Evolutionary conservation across 2,888 invertebrate species (phyloP).

Genomic region (Mythimna vitellina): DNA sequence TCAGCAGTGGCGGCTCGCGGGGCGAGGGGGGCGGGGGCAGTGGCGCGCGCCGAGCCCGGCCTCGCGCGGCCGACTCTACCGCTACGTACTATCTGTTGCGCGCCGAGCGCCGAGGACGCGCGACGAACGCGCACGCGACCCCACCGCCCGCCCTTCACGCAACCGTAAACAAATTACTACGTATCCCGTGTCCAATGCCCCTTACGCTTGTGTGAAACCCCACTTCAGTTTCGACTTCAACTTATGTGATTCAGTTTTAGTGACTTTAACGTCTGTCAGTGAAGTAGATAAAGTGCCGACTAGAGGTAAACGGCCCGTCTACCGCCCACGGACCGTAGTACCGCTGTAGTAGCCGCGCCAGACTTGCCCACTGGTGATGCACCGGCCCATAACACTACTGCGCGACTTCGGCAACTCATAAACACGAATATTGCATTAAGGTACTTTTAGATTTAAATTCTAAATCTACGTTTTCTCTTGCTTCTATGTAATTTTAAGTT

Average conservation of each 20-base stretch:
- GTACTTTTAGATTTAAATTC: constrained; percentile 44
- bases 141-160: constrained; percentile 77
- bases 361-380: constrained; percentile 78
- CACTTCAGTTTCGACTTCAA: constrained; percentile 61
- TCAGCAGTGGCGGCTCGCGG: constrained; percentile 75
- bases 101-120: constrained; percentile 86
- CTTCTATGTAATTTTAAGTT: neutral
- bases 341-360: constrained; percentile 78
- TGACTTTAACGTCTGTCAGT: constrained; percentile 75
- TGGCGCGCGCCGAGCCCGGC: constrained; percentile 76
- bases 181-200: constrained; percentile 68
- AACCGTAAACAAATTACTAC: constrained; percentile 83
- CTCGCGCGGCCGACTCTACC: constrained; percentile 74
- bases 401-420: constrained; percentile 33
- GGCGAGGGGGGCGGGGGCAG: constrained; percentile 67
- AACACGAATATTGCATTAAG: constrained; percentile 50
- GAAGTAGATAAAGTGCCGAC: constrained; percentile 71
- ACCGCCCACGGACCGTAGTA: constrained; percentile 85
- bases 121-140: constrained; percentile 68
- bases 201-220: constrained; percentile 60
- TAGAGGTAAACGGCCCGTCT: constrained; percentile 80
- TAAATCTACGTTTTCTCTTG: neutral
- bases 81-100: constrained; percentile 84
- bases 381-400: constrained; percentile 67
- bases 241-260: constrained; percentile 64